phyloP scores from a whole-genome alignment of 2,113 vertebrate genomes.

The Gnathonemus longibarbis region DNA sequence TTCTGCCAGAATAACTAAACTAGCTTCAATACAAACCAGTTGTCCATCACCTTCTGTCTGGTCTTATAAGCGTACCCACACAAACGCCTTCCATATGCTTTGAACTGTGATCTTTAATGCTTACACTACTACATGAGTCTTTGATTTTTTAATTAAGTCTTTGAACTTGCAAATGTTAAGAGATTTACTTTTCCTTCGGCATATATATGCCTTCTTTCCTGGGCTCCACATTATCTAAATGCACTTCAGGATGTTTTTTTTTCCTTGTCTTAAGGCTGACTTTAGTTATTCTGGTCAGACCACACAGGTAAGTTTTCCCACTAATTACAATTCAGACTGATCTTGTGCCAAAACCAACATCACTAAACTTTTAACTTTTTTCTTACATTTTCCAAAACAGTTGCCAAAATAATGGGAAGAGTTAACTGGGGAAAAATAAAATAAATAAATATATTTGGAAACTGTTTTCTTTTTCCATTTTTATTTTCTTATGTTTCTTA shows the following conservation, averaged over 20 bases:
- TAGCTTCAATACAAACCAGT: not conserved
- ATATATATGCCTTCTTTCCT: slow-evolving; percentile 74
- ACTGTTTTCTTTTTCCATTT: not conserved
- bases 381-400: not conserved
- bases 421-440: not conserved
- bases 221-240: slow-evolving; percentile 79
- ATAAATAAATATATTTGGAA: not conserved
- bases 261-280: slow-evolving; percentile 96
- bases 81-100: not conserved
- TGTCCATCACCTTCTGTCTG: not conserved
- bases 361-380: not conserved
- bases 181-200: slow-evolving; percentile 24
- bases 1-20: not conserved
- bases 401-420: not conserved
- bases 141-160: not conserved
- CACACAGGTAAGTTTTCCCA: not conserved
- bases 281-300: slow-evolving; percentile 48
- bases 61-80: not conserved
- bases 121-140: not conserved
- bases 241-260: slow-evolving; percentile 94
- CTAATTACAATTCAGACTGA: not conserved
- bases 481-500: not conserved
- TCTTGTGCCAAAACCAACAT: not conserved
- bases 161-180: not conserved
- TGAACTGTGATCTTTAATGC: not conserved